Evolutionary conservation across 2,797 vertebrate genomes (phyloP).

Genomic region (Meda fulgida): DNA sequence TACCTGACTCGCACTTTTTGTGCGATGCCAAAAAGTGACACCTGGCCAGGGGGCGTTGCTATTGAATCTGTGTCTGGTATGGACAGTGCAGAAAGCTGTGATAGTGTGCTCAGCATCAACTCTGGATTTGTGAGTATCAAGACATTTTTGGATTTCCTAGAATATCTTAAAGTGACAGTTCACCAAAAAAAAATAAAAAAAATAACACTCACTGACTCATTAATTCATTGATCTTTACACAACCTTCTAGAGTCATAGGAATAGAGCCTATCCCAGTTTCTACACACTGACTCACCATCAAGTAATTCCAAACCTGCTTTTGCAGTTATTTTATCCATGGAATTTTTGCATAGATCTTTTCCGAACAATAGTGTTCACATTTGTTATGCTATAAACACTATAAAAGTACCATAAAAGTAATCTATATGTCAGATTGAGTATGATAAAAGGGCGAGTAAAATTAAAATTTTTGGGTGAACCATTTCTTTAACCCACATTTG

Average conservation of each 20-base stretch:
- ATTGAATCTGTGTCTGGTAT: slow-evolving; percentile 75
- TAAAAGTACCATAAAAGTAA: too few relatives aligned
- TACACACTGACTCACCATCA: background rate
- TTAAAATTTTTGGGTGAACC: background rate
- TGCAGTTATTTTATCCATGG: background rate
- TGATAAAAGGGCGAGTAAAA: background rate
- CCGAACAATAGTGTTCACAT: background rate
- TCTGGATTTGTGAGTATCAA: slow-evolving; percentile 79
- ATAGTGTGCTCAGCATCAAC: slow-evolving; percentile 86
- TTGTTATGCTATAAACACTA: background rate
- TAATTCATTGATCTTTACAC: background rate
- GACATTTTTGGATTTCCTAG: background rate
- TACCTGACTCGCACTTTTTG: slow-evolving; percentile 35
- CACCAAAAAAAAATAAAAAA: too few relatives aligned
- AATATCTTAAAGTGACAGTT: background rate
- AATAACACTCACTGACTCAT: background rate
- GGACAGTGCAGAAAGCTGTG: slow-evolving; percentile 83
- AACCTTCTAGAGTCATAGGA: background rate
- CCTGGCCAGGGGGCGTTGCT: slow-evolving; percentile 79
- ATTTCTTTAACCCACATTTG: background rate
- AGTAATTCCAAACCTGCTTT: background rate
- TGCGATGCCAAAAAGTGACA: slow-evolving; percentile 86
- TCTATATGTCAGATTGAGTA: background rate
- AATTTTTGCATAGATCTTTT: background rate
- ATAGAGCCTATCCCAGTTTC: background rate